Base-by-base conservation (phyloP, 2,888 invertebrate genomes). In the Xestia xanthographa region DNA sequence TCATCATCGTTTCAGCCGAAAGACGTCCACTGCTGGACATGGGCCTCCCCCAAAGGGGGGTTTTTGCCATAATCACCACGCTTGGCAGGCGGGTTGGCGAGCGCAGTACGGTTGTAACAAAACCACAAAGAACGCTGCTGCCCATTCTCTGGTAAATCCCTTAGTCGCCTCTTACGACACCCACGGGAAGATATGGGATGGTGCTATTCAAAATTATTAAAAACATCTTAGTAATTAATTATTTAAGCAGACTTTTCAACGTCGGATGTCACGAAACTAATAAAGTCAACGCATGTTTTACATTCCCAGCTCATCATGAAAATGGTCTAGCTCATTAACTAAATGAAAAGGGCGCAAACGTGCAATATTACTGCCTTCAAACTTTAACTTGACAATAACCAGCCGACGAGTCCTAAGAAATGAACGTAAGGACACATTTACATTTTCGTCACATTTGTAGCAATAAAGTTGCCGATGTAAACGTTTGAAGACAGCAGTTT, bases 391-490 rank as follows among this genome's bases (percentile, higher is more conserved):
- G 86, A 88, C 89, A 90, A 90, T 91, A 90, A 87, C 91, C 89
- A 80, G 86, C 83, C 73, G 83, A 89, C 90, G 90, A 86, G 89
- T 89, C 87, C 88, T 89, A 90, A 80, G 84, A 88, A 90, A 89
- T 87, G 87, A 87, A 87, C 82, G 88, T 89, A 90, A 91, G 90
- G 88, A 79, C 83, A 85, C 89, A 92, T 93, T 94, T 92, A 93
- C 93, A 94, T 94, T 93, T 93, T 92, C 91, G 92, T 92, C 93
- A 93, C 93, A 94, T 94, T 94, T 92, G 92, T 91, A 91, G 91
- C 91, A 90, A 93, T 94, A 95, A 94, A 94, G 90, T 89, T 91
- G 91, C 87, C 90, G 87, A 92, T 93, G 92, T 93, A 92, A 94
- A 93, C 90, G 92, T 90, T 91, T 91, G 87, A 90, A 92, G 92